Conservation (phyloP, 2,888 invertebrate species). For the Oegoconia quadripuncta region DNA sequence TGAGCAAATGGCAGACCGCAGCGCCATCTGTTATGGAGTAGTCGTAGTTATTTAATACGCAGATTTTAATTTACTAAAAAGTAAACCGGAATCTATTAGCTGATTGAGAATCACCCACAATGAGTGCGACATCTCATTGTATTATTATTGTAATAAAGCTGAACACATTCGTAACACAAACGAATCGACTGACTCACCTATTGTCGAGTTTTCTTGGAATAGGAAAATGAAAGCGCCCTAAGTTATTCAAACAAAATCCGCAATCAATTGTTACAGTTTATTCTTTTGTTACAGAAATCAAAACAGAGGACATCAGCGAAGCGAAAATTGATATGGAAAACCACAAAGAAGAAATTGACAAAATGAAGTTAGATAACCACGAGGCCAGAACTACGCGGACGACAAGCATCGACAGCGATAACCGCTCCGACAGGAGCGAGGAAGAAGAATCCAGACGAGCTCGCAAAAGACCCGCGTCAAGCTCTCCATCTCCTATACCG, state of each 20-base stretch:
- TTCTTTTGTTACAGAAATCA: conserved; percentile 73
- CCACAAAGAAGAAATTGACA: conserved; percentile 45
- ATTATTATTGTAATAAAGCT: conserved; percentile 48
- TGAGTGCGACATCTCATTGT: conserved; percentile 50
- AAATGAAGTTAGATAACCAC: conserved; percentile 51
- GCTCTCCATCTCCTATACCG: conserved; percentile 56
- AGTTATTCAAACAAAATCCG: conserved; percentile 67
- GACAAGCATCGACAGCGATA: conserved; percentile 76
- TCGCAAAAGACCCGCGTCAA: conserved; percentile 63
- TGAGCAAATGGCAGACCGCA: no score
- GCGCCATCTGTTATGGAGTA: conserved; percentile 47
- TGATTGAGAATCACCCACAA: conserved; percentile 50
- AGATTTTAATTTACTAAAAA: conserved; percentile 25
- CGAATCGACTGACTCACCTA: conserved; percentile 71
- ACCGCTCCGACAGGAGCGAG: conserved; percentile 77
- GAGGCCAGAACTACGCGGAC: conserved; percentile 56
- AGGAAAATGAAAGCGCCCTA: conserved; percentile 64
- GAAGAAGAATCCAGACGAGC: conserved; percentile 58
- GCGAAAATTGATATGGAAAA: conserved; percentile 60
- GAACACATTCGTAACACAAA: conserved; percentile 44
- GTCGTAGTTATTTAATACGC: conserved; percentile 15
- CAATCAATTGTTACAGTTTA: conserved; percentile 58
- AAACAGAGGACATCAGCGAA: conserved; percentile 70
- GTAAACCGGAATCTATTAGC: conserved; percentile 52
- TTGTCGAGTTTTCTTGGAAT: conserved; percentile 74